Evolutionary conservation across 2,797 vertebrate species (phyloP).

Genomic region (Bradypus variegatus): DNA sequence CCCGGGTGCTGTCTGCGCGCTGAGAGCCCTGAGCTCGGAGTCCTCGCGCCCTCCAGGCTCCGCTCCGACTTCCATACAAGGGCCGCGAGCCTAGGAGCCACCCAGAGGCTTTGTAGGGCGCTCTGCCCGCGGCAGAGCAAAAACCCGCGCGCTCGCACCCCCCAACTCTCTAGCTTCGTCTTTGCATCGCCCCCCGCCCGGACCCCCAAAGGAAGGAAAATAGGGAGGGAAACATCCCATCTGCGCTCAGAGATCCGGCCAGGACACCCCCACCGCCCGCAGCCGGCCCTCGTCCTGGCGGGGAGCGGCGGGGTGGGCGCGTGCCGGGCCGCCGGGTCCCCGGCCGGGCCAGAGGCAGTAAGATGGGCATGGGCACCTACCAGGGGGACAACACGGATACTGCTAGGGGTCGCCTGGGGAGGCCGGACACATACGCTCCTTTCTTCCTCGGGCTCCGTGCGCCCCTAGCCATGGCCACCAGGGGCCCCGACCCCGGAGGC

Average conservation of each 20-base stretch:
- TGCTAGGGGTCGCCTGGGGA: not conserved
- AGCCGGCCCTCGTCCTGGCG: not conserved
- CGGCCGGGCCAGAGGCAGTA: not conserved
- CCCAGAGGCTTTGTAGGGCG: constrained; percentile 37
- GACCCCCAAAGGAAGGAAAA: not conserved
- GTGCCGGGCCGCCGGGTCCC: not conserved
- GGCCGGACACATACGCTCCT: not conserved
- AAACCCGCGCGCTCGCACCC: constrained; percentile 45
- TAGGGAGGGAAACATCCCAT: not conserved
- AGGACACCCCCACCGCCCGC: not conserved
- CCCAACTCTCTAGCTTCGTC: not conserved
- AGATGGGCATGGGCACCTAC: not conserved
- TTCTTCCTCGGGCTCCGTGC: not conserved
- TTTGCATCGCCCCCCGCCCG: not conserved
- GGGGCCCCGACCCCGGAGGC: not conserved
- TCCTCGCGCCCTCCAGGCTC: constrained; percentile 38
- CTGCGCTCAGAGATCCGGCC: not conserved
- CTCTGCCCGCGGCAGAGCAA: constrained; percentile 37
- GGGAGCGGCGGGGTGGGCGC: not conserved
- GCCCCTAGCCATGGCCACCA: not conserved
- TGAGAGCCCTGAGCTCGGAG: constrained; percentile 45
- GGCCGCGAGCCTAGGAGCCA: constrained; percentile 41
- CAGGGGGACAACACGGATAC: not conserved
- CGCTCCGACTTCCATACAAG: constrained; percentile 53
- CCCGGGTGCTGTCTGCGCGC: not conserved